Percentiles rank a stretch among this genome's conserved stretches.
Conservation (phyloP, 2,113 vertebrate species). For the Saccopteryx leptura region DNA sequence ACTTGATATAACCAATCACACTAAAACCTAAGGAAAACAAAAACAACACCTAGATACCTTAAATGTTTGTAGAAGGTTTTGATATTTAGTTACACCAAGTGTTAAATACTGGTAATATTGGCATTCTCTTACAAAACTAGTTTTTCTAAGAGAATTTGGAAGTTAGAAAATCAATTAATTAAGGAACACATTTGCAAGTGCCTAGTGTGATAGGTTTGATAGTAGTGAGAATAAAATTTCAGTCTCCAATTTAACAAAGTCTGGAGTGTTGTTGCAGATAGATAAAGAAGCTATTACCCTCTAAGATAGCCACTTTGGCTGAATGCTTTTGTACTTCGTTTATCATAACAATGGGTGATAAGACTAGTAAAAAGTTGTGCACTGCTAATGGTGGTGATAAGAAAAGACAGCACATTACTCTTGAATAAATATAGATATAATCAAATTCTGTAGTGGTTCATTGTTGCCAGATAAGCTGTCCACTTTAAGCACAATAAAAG, state of each 20-base stretch:
- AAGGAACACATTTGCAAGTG: background rate
- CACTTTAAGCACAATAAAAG: background rate
- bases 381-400: constrained; percentile 73
- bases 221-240: constrained; percentile 26
- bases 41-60: rapidly evolving
- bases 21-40: background rate
- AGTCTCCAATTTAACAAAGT: background rate
- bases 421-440: constrained; percentile 61
- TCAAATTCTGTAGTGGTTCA: constrained; percentile 48
- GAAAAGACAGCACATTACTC: constrained; percentile 75
- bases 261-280: background rate
- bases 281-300: constrained; percentile 72
- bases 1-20: background rate
- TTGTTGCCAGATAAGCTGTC: background rate
- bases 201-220: background rate
- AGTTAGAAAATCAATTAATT: background rate
- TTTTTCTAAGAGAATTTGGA: background rate
- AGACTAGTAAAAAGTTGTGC: constrained; percentile 71
- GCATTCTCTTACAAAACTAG: background rate
- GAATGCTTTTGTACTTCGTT: constrained; percentile 55
- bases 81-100: background rate
- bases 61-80: background rate
- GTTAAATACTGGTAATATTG: background rate
- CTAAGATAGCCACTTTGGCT: constrained; percentile 45
- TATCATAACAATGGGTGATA: constrained; percentile 76